Conservation (phyloP, 2,888 invertebrate species). For the Orthonychiurus folsomi region DNA sequence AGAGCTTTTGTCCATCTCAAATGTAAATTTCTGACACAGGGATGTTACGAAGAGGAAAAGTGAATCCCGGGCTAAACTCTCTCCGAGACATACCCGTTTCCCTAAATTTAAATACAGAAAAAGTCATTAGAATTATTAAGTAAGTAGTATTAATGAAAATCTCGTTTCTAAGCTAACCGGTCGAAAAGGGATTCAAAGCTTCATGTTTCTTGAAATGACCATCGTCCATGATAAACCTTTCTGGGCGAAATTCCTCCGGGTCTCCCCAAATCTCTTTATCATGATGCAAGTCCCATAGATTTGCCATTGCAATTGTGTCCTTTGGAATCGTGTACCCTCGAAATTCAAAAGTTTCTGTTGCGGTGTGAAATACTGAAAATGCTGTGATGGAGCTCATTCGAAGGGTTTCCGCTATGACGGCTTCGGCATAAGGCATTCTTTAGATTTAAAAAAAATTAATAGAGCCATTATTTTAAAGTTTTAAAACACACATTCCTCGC, state of each 20-base stretch:
- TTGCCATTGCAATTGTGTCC: slow-evolving; percentile 11
- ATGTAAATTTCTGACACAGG: background rate
- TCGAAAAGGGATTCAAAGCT: background rate
- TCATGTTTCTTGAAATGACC: background rate
- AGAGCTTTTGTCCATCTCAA: background rate
- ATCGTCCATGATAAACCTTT: background rate
- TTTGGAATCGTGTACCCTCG: slow-evolving; percentile 20
- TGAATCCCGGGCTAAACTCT: background rate
- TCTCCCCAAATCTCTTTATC: background rate
- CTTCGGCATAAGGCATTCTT: slow-evolving; percentile 27
- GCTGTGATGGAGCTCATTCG: slow-evolving; percentile 17
- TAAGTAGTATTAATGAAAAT: background rate
- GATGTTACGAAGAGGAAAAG: background rate
- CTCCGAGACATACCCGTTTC: background rate
- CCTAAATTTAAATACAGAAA: background rate
- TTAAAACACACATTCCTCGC: too few relatives aligned
- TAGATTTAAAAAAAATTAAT: background rate
- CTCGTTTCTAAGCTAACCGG: background rate
- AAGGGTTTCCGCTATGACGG: slow-evolving; percentile 21
- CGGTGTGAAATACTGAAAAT: slow-evolving; percentile 14
- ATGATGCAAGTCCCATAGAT: slow-evolving; percentile 16
- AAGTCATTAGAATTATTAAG: background rate
- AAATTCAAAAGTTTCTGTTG: slow-evolving; percentile 8
- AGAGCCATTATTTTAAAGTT: too few relatives aligned
- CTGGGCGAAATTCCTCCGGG: slow-evolving; percentile 1